These are phyloP conservation scores for Chymomyza costata DNA, from an alignment of 1,140 invertebrate species.

Conservation along the genomic window DNA sequence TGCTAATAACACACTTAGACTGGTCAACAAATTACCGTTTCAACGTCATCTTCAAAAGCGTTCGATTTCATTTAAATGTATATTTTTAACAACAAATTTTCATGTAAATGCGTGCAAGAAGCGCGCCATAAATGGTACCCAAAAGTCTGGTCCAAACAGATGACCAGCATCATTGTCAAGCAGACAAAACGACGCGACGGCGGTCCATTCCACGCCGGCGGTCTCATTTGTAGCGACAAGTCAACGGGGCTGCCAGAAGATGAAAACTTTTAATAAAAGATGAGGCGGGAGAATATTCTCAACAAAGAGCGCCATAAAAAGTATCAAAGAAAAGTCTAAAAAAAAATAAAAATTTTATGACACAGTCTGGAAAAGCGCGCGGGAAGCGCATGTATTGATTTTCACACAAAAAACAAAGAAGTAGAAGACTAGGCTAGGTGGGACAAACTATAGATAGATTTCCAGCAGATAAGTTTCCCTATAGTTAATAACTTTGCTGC, in stretches of 20 bases:
- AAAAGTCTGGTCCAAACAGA: slow-evolving; percentile 13
- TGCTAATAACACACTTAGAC: slow-evolving; percentile 70
- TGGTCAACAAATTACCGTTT: slow-evolving; percentile 72
- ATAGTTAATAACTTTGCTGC: slow-evolving; percentile 23
- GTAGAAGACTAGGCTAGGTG: not conserved
- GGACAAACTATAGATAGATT: slow-evolving; percentile 19
- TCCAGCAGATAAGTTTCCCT: slow-evolving; percentile 39
- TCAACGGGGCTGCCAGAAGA: slow-evolving; percentile 10
- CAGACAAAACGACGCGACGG: slow-evolving; percentile 62
- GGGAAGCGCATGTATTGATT: slow-evolving; percentile 61
- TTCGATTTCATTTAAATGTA: slow-evolving; percentile 54
- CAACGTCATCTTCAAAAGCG: slow-evolving; percentile 33
- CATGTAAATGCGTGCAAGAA: slow-evolving; percentile 49
- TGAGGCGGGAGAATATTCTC: not conserved
- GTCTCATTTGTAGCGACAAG: slow-evolving; percentile 56
- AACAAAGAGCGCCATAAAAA: slow-evolving; percentile 42
- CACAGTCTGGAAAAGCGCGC: slow-evolving; percentile 33
- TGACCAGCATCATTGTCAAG: slow-evolving; percentile 51
- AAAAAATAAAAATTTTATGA: slow-evolving; percentile 57
- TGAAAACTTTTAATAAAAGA: not conserved
- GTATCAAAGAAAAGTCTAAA: slow-evolving; percentile 49
- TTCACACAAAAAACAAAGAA: slow-evolving; percentile 19
- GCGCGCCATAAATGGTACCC: slow-evolving; percentile 1
- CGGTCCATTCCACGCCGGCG: slow-evolving; percentile 55
- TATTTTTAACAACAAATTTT: slow-evolving; percentile 66